Evolutionary conservation across 1,140 invertebrate species (phyloP).

Genomic region (Cyclargus thomasi): DNA sequence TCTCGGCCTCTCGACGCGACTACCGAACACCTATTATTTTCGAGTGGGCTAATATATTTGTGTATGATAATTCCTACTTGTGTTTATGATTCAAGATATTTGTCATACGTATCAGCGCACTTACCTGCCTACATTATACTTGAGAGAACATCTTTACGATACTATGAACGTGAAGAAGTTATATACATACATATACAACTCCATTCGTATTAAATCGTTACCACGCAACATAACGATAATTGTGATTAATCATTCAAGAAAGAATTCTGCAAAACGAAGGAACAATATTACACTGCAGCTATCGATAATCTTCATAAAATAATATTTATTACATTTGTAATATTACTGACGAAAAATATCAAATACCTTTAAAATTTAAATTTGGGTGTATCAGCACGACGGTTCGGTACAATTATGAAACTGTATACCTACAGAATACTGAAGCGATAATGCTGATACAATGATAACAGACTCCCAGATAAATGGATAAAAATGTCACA

Average conservation of each 20-base stretch:
- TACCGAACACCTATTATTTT: slow-evolving; percentile 63
- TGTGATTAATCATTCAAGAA: no score
- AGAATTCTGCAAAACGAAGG: no score
- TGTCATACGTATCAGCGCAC: not conserved
- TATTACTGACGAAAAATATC: no score
- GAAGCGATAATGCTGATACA: slow-evolving; percentile 19
- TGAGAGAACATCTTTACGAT: no score
- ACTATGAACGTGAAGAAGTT: no score
- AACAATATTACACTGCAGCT: no score
- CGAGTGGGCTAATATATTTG: slow-evolving; percentile 66
- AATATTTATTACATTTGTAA: no score
- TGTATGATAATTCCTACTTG: slow-evolving; percentile 49
- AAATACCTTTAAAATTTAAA: not conserved
- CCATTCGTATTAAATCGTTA: no score
- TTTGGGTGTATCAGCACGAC: not conserved
- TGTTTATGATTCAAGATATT: slow-evolving; percentile 39
- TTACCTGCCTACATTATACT: no score
- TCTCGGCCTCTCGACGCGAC: slow-evolving; percentile 59
- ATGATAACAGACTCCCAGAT: not conserved
- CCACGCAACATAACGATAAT: no score
- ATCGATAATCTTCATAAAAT: no score
- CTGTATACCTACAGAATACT: not conserved
- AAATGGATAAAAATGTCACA: not conserved
- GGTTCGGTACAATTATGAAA: not conserved
- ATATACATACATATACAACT: no score